These are phyloP conservation scores for Brachionus koreanus DNA, from an alignment of 1,140 invertebrate genomes.

Conservation along the genomic window DNA sequence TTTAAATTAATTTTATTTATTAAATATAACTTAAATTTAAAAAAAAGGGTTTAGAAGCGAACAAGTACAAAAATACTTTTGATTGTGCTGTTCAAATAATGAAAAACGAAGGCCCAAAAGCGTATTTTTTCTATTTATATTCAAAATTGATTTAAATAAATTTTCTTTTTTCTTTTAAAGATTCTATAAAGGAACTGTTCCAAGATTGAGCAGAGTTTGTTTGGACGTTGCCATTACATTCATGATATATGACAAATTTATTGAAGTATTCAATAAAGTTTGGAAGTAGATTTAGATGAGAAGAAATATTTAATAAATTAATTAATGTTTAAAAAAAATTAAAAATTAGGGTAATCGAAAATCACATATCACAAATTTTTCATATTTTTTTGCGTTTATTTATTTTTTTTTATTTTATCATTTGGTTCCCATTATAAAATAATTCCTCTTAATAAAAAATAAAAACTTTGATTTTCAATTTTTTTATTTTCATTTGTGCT, in stretches of 20 bases:
- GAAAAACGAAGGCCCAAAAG: slow-evolving; percentile 82
- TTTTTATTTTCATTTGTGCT: too few species aligned
- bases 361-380: too few species aligned
- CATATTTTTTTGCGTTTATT: too few species aligned
- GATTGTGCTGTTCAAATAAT: slow-evolving; percentile 87
- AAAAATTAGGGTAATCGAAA: too few species aligned
- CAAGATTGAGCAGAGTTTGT: slow-evolving; percentile 88
- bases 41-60: slow-evolving; percentile 77
- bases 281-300: slow-evolving; percentile 67
- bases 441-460: too few species aligned
- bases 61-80: slow-evolving; percentile 88
- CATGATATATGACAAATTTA: slow-evolving; percentile 88
- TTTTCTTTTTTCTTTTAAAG: slow-evolving; percentile 48
- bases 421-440: too few species aligned
- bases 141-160: not conserved
- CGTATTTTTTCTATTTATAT: slow-evolving; percentile 62
- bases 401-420: too few species aligned
- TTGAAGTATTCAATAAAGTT: slow-evolving; percentile 77
- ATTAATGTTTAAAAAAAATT: too few species aligned
- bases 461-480: too few species aligned
- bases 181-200: slow-evolving; percentile 98
- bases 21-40: slow-evolving; percentile 36
- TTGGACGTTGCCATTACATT: slow-evolving; percentile 93
- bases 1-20: slow-evolving; percentile 21
- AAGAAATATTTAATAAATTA: too few species aligned